Conservation (phyloP, 2,113 vertebrate species). For the Scartelaos histophorus region DNA sequence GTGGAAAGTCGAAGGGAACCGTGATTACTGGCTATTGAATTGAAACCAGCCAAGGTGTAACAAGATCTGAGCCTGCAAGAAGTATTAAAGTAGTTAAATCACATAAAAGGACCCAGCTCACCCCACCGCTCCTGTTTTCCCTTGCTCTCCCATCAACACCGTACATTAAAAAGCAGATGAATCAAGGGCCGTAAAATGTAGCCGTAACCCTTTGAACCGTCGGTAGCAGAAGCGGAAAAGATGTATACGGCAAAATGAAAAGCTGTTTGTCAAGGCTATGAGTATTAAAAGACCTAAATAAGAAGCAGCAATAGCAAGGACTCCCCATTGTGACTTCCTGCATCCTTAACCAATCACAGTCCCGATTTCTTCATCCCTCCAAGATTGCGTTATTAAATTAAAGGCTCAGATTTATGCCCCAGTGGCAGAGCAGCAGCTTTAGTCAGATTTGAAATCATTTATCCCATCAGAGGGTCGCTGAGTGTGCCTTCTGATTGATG, state of each 20-base stretch:
- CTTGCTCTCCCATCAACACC: slow-evolving; percentile 29
- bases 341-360: slow-evolving; percentile 41
- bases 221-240: slow-evolving; percentile 26
- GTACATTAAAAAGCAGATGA: slow-evolving; percentile 58
- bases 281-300: slow-evolving; percentile 37
- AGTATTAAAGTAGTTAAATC: slow-evolving; percentile 61
- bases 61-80: slow-evolving; percentile 63
- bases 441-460: slow-evolving; percentile 70
- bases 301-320: slow-evolving; percentile 41
- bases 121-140: slow-evolving; percentile 56
- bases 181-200: slow-evolving; percentile 56
- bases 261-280: slow-evolving; percentile 43
- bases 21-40: slow-evolving; percentile 62
- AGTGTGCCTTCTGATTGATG: slow-evolving; percentile 61
- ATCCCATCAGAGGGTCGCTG: slow-evolving; percentile 63
- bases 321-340: slow-evolving; percentile 46
- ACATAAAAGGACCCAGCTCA: slow-evolving; percentile 51
- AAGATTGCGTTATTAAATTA: slow-evolving; percentile 59
- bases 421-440: slow-evolving; percentile 59
- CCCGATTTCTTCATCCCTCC: slow-evolving; percentile 41
- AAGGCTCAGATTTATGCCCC: slow-evolving; percentile 62
- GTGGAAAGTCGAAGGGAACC: slow-evolving; percentile 52
- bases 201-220: slow-evolving; percentile 60
- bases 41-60: slow-evolving; percentile 65
- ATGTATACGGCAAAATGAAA: slow-evolving; percentile 40